Base-by-base conservation (phyloP, 1,140 invertebrate species). In the Ptiloglossa arizonensis region DNA sequence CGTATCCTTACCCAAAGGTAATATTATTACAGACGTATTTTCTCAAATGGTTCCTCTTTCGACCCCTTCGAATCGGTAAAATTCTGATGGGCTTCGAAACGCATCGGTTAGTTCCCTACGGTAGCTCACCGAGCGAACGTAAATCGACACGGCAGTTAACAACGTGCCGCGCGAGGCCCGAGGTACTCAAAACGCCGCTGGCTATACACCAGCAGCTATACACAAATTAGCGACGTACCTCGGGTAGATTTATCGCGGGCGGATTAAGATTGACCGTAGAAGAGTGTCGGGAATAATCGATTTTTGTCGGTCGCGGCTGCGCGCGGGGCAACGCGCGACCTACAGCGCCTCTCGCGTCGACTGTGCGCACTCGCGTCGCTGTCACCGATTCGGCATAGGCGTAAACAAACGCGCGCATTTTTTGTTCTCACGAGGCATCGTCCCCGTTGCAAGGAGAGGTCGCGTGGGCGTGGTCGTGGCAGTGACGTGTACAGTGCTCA, bases 281-380 rank as follows among this genome's bases (percentile, higher is more conserved):
- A 22, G 41, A 59, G 63, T 22, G 66, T 32, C 5, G 29, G 57
- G 27, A 63, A 54, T 62, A 82, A 87, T 87, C 87, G 87, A 87
- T 87, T 69, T 19, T 69, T n/a, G 35, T 3, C 17, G 60, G 67
- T 79, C 83, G 87, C 86, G 81, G 69, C 72, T 80, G 60, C 69
- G 75, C 69, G 68, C 32, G 41, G 29, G 74, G 22, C n/a, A 38
- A 17, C 24, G 54, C 29, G 52, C n/a, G n/a, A 27, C 11, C 9
- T 0, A 13, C 62, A 57, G 77, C 52, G 54, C 69, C 29, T 22
- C 62, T 67, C 1, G 44, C 63, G 59, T 52, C 32, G 41, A n/a
- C n/a, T 54, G 19, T 27, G 4, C 15, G 8, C 5, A 50, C 52
- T 41, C 35, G 22, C 11, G 24, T 29, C 77, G 74, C n/a, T 63